A percentile compares a stretch with the other conserved stretches of the same genome.
Evolutionary conservation across 2,888 invertebrate genomes (phyloP).

Genomic region (Tiliacea aurago): DNA sequence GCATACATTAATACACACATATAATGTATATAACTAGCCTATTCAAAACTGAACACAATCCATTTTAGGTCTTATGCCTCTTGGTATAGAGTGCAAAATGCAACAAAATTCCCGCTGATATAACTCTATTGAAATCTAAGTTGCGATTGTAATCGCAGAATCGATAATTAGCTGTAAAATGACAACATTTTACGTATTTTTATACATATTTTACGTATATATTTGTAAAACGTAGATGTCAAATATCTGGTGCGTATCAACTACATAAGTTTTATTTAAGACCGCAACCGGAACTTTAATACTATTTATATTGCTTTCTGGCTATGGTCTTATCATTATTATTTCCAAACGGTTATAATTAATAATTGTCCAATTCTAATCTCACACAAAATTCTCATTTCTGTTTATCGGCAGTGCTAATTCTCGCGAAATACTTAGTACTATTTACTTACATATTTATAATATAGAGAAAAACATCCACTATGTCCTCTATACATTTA

Average conservation of each 20-base stretch:
- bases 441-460: constrained; percentile 14
- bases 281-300: neutral
- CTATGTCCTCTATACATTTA: constrained; percentile 51
- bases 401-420: constrained; percentile 49
- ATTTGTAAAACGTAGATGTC: constrained; percentile 22
- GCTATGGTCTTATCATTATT: constrained; percentile 1
- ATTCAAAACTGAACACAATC: constrained; percentile 59
- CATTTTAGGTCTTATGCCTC: constrained; percentile 52
- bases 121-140: constrained; percentile 21
- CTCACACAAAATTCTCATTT: neutral
- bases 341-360: constrained; percentile 9
- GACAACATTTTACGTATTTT: constrained; percentile 1
- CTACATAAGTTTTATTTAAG: constrained; percentile 8
- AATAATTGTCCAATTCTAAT: constrained; percentile 20
- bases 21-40: constrained; percentile 85
- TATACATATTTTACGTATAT: constrained; percentile 7
- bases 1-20: constrained; percentile 83
- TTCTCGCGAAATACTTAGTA: constrained; percentile 43
- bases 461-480: constrained; percentile 36
- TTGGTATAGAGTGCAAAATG: constrained; percentile 36
- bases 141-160: constrained; percentile 25
- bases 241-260: neutral
- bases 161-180: constrained; percentile 18
- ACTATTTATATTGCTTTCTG: neutral
- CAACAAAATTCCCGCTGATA: constrained; percentile 11